These are phyloP conservation scores for Deilephila elpenor DNA, from an alignment of 2,888 invertebrate species.

Conservation along the genomic window DNA sequence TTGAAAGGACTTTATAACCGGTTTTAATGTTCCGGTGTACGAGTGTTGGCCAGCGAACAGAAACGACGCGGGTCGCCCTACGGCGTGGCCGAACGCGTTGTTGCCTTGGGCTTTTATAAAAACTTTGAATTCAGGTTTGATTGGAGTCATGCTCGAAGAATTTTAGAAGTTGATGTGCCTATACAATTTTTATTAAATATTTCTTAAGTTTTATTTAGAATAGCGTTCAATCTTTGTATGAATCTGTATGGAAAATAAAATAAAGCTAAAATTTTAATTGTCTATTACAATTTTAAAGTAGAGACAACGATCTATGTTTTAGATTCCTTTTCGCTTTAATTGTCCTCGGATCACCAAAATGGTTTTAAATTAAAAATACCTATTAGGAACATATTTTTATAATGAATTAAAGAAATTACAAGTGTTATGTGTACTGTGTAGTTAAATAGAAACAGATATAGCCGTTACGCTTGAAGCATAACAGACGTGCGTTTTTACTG, in stretches of 20 bases:
- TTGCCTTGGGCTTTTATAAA: slow-evolving; percentile 32
- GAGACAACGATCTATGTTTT: too few relatives aligned
- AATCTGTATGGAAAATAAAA: too few relatives aligned
- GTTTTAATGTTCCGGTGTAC: slow-evolving; percentile 72
- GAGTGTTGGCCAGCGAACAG: slow-evolving; percentile 68
- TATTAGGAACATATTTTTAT: not conserved
- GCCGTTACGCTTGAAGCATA: not conserved
- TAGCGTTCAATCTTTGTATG: too few relatives aligned
- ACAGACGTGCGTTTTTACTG: not conserved
- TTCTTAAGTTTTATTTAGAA: too few relatives aligned
- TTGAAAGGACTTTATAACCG: slow-evolving; percentile 67
- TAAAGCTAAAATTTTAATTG: too few relatives aligned
- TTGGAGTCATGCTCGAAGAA: slow-evolving; percentile 26
- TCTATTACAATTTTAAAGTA: too few relatives aligned
- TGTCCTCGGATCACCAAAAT: too few relatives aligned
- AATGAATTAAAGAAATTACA: too few relatives aligned
- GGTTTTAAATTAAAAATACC: not conserved
- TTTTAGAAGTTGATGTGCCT: not conserved
- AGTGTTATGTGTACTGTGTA: not conserved
- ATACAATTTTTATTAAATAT: too few relatives aligned
- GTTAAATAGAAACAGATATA: not conserved
- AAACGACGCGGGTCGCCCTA: slow-evolving; percentile 44
- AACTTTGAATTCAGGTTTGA: slow-evolving; percentile 31
- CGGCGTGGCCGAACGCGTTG: slow-evolving; percentile 36
- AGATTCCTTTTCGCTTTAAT: too few relatives aligned